Base-by-base conservation (phyloP, 2,113 vertebrate genomes). In the Elaphurus davidianus region DNA sequence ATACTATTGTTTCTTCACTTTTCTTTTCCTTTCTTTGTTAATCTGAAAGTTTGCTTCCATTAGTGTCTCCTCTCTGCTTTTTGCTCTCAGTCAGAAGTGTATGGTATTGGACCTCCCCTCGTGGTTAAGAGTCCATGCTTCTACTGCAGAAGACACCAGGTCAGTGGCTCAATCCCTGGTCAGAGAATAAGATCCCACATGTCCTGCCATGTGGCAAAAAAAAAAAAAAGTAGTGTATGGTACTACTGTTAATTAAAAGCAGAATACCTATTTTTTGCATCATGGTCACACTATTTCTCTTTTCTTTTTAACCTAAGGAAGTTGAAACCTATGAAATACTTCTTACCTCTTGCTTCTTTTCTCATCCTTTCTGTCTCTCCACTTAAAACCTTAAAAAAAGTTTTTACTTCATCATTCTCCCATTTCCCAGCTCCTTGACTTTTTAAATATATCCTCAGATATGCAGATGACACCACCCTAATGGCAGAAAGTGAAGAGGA, bases 21-120 rank as follows among this genome's bases (percentile, higher is more conserved):
- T 93, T 74, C 47, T 88, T 64, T 90, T 92, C 25, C 25, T 87
- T 92, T 64, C 84, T 92, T 93, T 86, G 23, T 93, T 90, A 59
- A 88, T 55, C 45, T 92, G 64, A 78, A 89, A 71, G 16, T 86
- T 90, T 30, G 90, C 79, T 90, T 95, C 19, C 67, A 54, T 79
- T 89, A 86, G 21, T 90, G 43, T 13, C 57, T 88, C 62, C 40
- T 30, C 84, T 92, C 55, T 84, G 2, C 67, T 79, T 85, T 59
- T 55, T 13, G 40, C 21, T 57, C 40, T 94, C 30, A 62, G 11
- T 71, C 36, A 85, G 52, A 67, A 57, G 28, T n/a, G 10, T 57
- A 27, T 67, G 11, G 21, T 74, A 40, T 43, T 36, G n/a, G 17
- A 71, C 64, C n/a, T 71, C 21, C 64, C 9, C n/a, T 71, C 17